Evolutionary conservation across 2,797 vertebrate species (phyloP), one percentile per base, ranked within the genome.

Genomic region (Neosilurus hyrtlii): DNA sequence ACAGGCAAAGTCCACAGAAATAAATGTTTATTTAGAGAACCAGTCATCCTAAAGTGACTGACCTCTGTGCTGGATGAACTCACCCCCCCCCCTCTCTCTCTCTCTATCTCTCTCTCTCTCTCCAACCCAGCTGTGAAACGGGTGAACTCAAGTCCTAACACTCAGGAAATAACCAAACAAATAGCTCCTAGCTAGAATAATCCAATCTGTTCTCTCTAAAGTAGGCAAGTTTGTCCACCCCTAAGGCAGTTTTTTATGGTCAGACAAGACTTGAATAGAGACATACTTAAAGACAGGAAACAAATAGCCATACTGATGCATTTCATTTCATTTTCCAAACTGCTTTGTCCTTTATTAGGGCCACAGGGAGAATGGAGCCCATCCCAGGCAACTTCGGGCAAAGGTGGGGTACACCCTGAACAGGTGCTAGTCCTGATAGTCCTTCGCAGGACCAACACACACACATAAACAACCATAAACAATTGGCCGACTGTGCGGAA

Each of bases 1-100:
- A 83, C 84, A 86, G 82, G 71, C 68, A 84, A 90, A 84, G 86
- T 72, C 67, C 74, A 24, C 79, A 54, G 56, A 68, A 76, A 84
- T 67, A 84, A 83, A 85, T 80, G 87, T 91, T 89, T 90, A 91
- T 91, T 90, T 87, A 86, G 84, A 89, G 70, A 88, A 86, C 88
- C 86, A 87, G 91, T 89, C 88, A 89, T 82, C 86, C 88, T 80
- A 89, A 90, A 88, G 86, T 68, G 81, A 61, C 72, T 62, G 81
- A 84, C 79, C 79, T 77, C 75, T 43, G 61, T 63, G 65, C 63
- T 81, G 83, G 81, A 81, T 81, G 79, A 81, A 77, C 77, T 57
- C 67, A 59, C 8, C 37, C 15, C 51, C 78, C 56, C 68, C 37
- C 73, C 22, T 26, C 83, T 90, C 65, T 68, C 65, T 61, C 54